Evolutionary conservation across 2,113 vertebrate genomes (phyloP).

Genomic region (Benitochromis conjunctus): DNA sequence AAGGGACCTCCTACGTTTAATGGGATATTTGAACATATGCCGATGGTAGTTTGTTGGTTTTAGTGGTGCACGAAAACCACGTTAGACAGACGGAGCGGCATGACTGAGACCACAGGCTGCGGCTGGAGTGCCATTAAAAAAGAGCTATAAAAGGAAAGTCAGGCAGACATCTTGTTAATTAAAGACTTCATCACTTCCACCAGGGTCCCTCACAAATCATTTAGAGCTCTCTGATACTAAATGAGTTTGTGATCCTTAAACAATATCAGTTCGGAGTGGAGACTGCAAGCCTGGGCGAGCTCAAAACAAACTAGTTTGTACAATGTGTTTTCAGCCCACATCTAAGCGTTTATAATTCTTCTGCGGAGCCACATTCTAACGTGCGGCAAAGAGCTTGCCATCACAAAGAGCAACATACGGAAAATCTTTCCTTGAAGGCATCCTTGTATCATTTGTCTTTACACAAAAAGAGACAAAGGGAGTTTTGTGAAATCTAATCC

Average conservation of each 20-base stretch:
- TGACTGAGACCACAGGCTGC: conserved; percentile 47
- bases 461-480: not conserved
- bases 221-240: not conserved
- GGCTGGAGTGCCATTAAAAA: conserved; percentile 39
- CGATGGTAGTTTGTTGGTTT: conserved; percentile 57
- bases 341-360: not conserved
- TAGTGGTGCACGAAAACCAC: conserved; percentile 43
- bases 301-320: not conserved
- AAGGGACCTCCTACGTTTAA: conserved; percentile 53
- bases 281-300: not conserved
- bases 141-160: conserved; percentile 34
- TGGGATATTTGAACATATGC: conserved; percentile 44
- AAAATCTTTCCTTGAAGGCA: not conserved
- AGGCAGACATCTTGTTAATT: conserved; percentile 43
- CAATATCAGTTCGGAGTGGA: not conserved
- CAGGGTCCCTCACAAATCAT: not conserved
- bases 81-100: conserved; percentile 40
- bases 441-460: not conserved
- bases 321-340: not conserved
- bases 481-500: not conserved
- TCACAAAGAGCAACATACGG: not conserved
- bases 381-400: not conserved
- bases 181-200: conserved; percentile 24
- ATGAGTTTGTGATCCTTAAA: conserved; percentile 19
- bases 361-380: not conserved